Conservation (phyloP, 2,797 vertebrate genomes). For the Coregonus suidteri region DNA sequence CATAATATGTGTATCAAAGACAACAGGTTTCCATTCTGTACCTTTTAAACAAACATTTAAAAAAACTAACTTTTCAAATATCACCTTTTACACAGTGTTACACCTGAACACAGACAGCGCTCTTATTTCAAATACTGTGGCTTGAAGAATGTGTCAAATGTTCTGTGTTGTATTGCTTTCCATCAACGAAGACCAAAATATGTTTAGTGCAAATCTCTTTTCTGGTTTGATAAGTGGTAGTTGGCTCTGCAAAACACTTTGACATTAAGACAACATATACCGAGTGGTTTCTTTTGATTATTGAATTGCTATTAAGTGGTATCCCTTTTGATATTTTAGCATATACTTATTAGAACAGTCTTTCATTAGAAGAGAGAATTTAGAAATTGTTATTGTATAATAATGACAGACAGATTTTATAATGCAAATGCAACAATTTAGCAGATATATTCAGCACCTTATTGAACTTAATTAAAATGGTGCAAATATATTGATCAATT, state of each 20-base stretch:
- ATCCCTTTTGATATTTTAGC: slow-evolving; percentile 51
- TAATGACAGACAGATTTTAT: slow-evolving; percentile 25
- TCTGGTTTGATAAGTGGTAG: slow-evolving; percentile 78
- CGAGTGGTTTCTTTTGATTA: slow-evolving; percentile 57
- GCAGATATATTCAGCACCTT: slow-evolving; percentile 48
- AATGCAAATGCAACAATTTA: slow-evolving; percentile 54
- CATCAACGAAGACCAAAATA: slow-evolving; percentile 77
- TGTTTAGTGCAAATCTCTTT: slow-evolving; percentile 86
- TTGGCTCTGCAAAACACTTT: slow-evolving; percentile 47
- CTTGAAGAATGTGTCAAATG: slow-evolving; percentile 58
- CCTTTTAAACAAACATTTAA: slow-evolving; percentile 52
- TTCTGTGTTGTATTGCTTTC: slow-evolving; percentile 79
- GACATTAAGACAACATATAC: slow-evolving; percentile 55
- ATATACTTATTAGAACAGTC: slow-evolving; percentile 39
- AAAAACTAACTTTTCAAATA: slow-evolving; percentile 52
- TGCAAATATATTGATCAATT: slow-evolving; percentile 49
- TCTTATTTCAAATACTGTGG: slow-evolving; percentile 45
- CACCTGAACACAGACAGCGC: slow-evolving; percentile 56
- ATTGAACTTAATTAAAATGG: slow-evolving; percentile 45
- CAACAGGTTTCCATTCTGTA: slow-evolving; percentile 58
- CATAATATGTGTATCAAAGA: slow-evolving; percentile 56
- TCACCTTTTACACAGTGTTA: slow-evolving; percentile 64
- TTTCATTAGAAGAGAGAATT: slow-evolving; percentile 28
- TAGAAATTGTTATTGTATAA: slow-evolving; percentile 25
- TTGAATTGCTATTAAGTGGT: slow-evolving; percentile 63